Conservation (phyloP, 2,113 vertebrate species). For the Bubo bubo region DNA sequence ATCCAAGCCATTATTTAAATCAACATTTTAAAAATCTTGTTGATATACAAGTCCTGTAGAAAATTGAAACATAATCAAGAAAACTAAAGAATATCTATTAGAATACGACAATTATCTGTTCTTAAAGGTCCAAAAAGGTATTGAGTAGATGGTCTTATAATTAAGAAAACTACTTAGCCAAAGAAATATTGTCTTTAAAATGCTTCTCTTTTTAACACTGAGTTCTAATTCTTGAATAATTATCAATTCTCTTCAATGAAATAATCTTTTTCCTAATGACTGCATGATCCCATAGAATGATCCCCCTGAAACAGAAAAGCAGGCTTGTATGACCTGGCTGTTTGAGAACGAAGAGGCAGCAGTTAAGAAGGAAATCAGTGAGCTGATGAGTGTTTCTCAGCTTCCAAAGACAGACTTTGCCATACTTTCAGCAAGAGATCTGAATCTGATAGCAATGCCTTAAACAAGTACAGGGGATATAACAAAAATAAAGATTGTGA, state of each 20-base stretch:
- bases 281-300: background rate
- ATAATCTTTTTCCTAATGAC: background rate
- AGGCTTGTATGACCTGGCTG: background rate
- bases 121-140: background rate
- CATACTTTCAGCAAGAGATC: background rate
- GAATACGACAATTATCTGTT: background rate
- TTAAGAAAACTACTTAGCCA: background rate
- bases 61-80: background rate
- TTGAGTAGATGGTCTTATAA: background rate
- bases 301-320: background rate
- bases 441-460: background rate
- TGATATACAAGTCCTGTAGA: background rate
- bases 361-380: background rate
- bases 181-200: background rate
- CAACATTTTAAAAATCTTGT: background rate
- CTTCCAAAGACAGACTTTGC: background rate
- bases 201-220: background rate
- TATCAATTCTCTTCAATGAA: background rate
- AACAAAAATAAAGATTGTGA: background rate
- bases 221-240: background rate
- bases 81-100: background rate
- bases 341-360: background rate
- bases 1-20: background rate
- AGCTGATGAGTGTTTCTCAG: background rate
- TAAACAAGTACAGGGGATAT: background rate